Conservation (phyloP, 2,797 vertebrate species). For the Syngnathus acus region DNA sequence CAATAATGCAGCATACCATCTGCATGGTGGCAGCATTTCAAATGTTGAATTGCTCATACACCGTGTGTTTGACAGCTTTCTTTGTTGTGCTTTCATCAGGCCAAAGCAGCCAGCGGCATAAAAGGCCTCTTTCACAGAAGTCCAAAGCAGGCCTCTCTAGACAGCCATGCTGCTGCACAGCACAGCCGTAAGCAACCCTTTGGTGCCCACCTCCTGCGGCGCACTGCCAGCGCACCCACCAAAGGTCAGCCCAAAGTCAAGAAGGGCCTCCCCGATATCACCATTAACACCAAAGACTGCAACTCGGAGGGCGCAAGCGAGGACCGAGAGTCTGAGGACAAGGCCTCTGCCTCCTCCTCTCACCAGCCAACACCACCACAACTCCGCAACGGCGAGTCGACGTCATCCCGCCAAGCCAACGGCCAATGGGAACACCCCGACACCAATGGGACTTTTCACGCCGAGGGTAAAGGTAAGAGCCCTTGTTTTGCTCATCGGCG, state of each 20-base stretch:
- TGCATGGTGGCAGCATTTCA: conserved; percentile 9
- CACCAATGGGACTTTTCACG: conserved; percentile 67
- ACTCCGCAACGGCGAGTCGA: conserved; percentile 41
- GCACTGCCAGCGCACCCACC: conserved; percentile 93
- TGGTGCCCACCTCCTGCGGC: conserved; percentile 86
- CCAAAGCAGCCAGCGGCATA: conserved; percentile 86
- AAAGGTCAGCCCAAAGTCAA: conserved; percentile 88
- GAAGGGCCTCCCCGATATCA: conserved; percentile 84
- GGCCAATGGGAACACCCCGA: conserved; percentile 59
- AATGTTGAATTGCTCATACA: neutral
- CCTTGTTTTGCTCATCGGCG: conserved; percentile 41
- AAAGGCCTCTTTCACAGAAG: conserved; percentile 98
- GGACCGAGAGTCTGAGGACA: conserved; percentile 71
- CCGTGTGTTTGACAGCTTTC: conserved; percentile 22
- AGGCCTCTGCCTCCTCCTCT: conserved; percentile 46
- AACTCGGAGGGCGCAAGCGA: conserved; percentile 79
- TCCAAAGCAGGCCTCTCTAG: conserved; percentile 95
- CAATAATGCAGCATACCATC: conserved; percentile 14
- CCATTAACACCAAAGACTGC: conserved; percentile 80
- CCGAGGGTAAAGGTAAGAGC: conserved; percentile 88
- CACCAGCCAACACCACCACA: conserved; percentile 40
- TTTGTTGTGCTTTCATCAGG: conserved; percentile 67
- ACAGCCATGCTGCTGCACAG: conserved; percentile 98
- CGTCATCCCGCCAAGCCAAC: conserved; percentile 39
- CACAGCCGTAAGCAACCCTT: conserved; percentile 86